phyloP scores from a whole-genome alignment of 2,888 invertebrate genomes.

The Drosophila diplacantha region DNA sequence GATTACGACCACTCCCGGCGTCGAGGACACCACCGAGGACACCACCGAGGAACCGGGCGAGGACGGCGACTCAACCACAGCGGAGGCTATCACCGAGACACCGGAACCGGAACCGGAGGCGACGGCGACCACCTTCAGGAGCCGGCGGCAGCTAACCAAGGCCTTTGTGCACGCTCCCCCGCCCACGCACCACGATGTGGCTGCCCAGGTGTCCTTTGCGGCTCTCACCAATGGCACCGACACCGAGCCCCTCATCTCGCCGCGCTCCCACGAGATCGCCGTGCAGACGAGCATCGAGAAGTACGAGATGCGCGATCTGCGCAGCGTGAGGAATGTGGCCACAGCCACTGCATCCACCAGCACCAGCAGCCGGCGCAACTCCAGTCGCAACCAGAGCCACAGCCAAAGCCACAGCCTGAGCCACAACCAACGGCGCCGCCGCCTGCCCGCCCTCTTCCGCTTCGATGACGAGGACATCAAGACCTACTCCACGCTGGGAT shows the following conservation, averaged over 20 bases:
- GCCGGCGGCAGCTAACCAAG: conserved; percentile 38
- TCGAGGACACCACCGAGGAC: conserved; percentile 32
- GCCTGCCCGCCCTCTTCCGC: conserved; percentile 56
- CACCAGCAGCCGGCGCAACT: conserved; percentile 62
- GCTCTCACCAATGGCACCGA: conserved; percentile 40
- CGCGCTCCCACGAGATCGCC: conserved; percentile 71
- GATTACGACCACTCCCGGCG: conserved; percentile 30
- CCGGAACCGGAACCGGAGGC: neutral
- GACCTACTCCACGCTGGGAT: conserved; percentile 73
- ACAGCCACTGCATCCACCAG: conserved; percentile 66
- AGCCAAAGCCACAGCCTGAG: conserved; percentile 41
- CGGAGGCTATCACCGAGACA: conserved; percentile 35
- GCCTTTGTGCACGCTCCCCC: conserved; percentile 49
- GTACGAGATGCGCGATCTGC: conserved; percentile 70
- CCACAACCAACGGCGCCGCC: conserved; percentile 39
- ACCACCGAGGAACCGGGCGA: conserved; percentile 18
- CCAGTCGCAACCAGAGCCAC: conserved; percentile 46
- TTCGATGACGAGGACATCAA: conserved; percentile 74
- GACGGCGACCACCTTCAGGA: conserved; percentile 18
- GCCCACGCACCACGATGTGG: conserved; percentile 54
- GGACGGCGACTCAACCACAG: conserved; percentile 34
- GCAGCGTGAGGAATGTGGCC: conserved; percentile 64
- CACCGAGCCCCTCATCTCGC: conserved; percentile 38
- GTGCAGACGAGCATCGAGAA: conserved; percentile 76
- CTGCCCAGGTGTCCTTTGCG: conserved; percentile 52